phyloP scores from a whole-genome alignment of 2,888 invertebrate species.

The Sarcophaga caerulescens region DNA sequence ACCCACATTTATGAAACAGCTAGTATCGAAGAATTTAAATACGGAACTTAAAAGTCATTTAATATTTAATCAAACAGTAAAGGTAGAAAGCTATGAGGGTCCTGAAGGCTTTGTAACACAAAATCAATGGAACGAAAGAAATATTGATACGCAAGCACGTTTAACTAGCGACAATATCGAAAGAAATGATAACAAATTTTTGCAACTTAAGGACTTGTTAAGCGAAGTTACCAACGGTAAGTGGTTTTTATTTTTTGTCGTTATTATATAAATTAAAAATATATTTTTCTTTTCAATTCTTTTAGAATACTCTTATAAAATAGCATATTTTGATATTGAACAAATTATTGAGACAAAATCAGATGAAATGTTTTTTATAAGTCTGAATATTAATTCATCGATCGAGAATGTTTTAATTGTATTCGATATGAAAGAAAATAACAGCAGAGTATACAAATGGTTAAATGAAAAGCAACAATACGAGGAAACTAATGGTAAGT shows the following conservation, averaged over 20 bases:
- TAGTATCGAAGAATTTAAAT: constrained; percentile 60
- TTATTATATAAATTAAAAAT: not conserved
- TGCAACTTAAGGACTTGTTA: constrained; percentile 69
- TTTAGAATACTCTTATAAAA: constrained; percentile 69
- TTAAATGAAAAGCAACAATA: constrained; percentile 70
- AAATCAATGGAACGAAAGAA: constrained; percentile 50
- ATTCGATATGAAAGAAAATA: constrained; percentile 63
- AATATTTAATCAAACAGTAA: constrained; percentile 73
- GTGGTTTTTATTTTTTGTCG: constrained; percentile 29
- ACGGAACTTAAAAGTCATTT: constrained; percentile 73
- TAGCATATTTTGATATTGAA: constrained; percentile 75
- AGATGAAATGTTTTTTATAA: constrained; percentile 5
- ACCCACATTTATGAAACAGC: constrained; percentile 76
- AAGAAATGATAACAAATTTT: constrained; percentile 35
- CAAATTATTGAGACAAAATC: constrained; percentile 72
- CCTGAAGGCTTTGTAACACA: constrained; percentile 39
- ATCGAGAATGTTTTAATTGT: constrained; percentile 72
- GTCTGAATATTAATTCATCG: constrained; percentile 13
- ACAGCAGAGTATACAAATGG: constrained; percentile 73
- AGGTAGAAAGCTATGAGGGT: constrained; percentile 72
- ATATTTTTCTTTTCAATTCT: constrained; percentile 10
- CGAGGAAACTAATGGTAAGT: constrained; percentile 74
- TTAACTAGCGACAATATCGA: constrained; percentile 5
- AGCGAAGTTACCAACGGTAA: constrained; percentile 70
- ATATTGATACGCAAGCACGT: not conserved